Conservation (phyloP, 1,140 invertebrate species). For the Bombus affinis region DNA sequence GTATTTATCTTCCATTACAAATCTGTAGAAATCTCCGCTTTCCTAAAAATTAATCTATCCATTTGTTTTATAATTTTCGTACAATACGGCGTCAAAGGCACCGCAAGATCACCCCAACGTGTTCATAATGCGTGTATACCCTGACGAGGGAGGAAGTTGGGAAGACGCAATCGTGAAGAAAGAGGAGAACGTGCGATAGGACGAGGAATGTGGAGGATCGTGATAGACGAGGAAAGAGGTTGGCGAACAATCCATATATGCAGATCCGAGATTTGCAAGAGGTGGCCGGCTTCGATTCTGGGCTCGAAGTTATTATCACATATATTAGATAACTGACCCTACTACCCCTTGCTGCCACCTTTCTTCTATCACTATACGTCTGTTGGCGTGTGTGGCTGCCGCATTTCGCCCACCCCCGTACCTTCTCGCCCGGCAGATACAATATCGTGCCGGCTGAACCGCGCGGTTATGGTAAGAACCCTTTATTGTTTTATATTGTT, state of each 20-base stretch:
- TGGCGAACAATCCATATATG: slow-evolving; percentile 73
- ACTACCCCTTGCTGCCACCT: slow-evolving; percentile 40
- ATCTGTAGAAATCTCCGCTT: background rate
- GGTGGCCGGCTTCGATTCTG: slow-evolving; percentile 69
- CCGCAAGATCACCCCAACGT: background rate
- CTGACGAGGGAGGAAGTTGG: background rate
- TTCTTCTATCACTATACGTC: slow-evolving; percentile 36
- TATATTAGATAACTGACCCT: slow-evolving; percentile 78
- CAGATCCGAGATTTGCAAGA: slow-evolving; percentile 74
- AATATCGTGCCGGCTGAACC: slow-evolving; percentile 66
- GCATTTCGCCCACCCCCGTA: background rate
- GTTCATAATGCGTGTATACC: background rate
- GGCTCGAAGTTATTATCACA: slow-evolving; percentile 78
- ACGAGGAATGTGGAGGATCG: no score
- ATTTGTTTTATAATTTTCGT: background rate
- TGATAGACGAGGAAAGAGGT: background rate
- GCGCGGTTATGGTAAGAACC: slow-evolving; percentile 75
- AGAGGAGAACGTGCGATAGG: background rate
- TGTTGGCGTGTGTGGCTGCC: slow-evolving; percentile 12
- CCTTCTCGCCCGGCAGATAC: slow-evolving; percentile 64
- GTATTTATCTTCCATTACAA: background rate
- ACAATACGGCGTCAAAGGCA: background rate
- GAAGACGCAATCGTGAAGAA: background rate
- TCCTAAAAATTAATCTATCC: background rate
- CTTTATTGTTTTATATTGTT: slow-evolving; percentile 80